Evolutionary conservation across 2,797 vertebrate genomes (phyloP).

Genomic region (Otolemur crassicaudatus): DNA sequence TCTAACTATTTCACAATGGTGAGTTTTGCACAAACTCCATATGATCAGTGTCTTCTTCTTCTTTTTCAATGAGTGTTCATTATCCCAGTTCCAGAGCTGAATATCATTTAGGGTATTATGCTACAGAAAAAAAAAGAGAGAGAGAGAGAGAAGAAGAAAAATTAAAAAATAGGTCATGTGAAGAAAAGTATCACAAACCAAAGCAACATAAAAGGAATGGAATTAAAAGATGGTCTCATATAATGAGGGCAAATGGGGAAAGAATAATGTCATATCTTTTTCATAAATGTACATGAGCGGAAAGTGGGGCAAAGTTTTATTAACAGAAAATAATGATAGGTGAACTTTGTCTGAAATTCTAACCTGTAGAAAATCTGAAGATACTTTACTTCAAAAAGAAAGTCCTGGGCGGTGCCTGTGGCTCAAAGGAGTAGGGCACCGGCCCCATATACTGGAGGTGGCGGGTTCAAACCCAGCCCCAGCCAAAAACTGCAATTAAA

Average conservation of each 20-base stretch:
- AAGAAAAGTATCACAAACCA: neutral
- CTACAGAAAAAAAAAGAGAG: neutral
- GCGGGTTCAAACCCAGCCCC: no score
- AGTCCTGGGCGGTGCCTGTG: no score
- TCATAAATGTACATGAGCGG: neutral
- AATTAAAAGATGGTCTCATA: neutral
- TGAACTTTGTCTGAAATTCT: neutral
- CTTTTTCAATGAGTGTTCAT: neutral
- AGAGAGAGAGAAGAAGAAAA: no score
- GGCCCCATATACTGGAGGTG: no score
- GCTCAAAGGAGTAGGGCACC: no score
- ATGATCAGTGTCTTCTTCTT: constrained; percentile 3
- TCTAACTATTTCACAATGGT: constrained; percentile 35
- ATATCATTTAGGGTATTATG: neutral
- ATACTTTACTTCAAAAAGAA: neutral
- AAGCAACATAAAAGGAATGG: neutral
- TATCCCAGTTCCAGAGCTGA: constrained; percentile 14
- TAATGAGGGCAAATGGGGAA: neutral
- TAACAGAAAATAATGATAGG: constrained; percentile 44
- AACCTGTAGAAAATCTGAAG: neutral
- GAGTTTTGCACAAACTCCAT: constrained; percentile 22
- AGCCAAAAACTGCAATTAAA: no score
- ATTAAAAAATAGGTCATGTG: neutral
- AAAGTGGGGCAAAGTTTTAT: constrained; percentile 12
- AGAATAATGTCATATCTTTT: neutral